Evolutionary conservation across 53 echinoderm and acorn worm species (phyloP).

Genomic region (Temnopleurus reevesii): DNA sequence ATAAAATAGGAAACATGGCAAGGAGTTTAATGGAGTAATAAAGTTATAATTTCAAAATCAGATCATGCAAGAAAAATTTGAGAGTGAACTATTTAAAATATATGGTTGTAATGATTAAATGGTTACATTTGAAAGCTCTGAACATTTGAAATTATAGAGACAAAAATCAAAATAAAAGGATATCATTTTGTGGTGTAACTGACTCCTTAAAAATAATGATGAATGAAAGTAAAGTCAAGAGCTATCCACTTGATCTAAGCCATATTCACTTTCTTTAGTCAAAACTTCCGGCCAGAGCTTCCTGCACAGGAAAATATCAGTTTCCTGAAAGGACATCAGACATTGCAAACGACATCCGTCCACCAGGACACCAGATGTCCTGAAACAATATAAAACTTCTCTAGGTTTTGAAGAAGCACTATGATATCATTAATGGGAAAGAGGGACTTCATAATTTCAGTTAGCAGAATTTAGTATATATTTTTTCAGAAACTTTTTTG

Average conservation of each 20-base stretch:
- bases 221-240: not conserved
- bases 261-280: not conserved
- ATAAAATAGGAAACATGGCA: not conserved
- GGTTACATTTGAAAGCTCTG: too few species aligned
- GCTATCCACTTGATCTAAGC: not conserved
- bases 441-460: too few species aligned
- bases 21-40: not conserved
- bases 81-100: not conserved
- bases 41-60: constrained; percentile 8
- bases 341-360: not conserved
- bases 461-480: too few species aligned
- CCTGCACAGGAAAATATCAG: not conserved
- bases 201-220: not conserved
- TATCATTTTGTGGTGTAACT: too few species aligned
- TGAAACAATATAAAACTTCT: not conserved
- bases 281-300: too few species aligned
- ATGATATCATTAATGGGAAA: too few species aligned
- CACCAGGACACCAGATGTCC: not conserved
- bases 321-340: not conserved
- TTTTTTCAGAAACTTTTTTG: too few species aligned
- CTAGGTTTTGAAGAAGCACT: not conserved
- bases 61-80: not conserved
- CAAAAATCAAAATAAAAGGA: too few species aligned
- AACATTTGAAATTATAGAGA: too few species aligned
- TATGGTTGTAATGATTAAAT: too few species aligned